Base-by-base conservation (phyloP, 2,888 invertebrate species). In the Dasypogon diadema region DNA sequence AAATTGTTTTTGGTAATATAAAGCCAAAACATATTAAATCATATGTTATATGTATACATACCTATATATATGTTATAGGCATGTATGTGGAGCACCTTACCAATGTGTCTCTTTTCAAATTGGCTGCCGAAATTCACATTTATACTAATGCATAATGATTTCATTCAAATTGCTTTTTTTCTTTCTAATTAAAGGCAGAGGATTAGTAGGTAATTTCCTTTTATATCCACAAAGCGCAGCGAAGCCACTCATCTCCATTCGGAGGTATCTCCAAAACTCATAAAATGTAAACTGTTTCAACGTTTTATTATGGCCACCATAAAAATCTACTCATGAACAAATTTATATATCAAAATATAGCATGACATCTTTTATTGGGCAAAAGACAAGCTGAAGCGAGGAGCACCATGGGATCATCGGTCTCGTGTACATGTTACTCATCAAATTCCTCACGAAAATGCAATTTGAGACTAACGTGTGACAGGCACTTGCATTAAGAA, bases 381-480 rank as follows among this genome's bases (percentile, higher is more conserved):
- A 4, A 2, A 34, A 18, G 2, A n/a, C 2, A 3, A 21, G 21
- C 56, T 24, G 14, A 10, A 1, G 2, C 8, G 24, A 12, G 10
- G 8, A 30, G 8, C 16, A 30, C 42, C 42, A 42, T 12, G 42
- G n/a, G 42, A 42, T 42, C n/a, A 3, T n/a, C 8, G 42, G 8
- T 42, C n/a, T 6, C 10, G 42, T 12, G 42, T 37, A 37, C 37
- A 60, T 60, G 60, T 21, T 26, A 60, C 37, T 60, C 60, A 60
- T 60, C 60, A 60, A 60, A 42, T 18, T 21, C 60, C 14, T 10
- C 34, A 60, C 37, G 42, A 37, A 60, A 37, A 37, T 60, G 60
- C 60, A 60, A 60, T 60, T 60, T 60, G 60, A 60, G 18, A 60
- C 60, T 60, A 37, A 37, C 60, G 60, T 60, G 60, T 60, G 60